phyloP scores from a whole-genome alignment of 2,888 invertebrate species.

The Yponomeuta malinellus region DNA sequence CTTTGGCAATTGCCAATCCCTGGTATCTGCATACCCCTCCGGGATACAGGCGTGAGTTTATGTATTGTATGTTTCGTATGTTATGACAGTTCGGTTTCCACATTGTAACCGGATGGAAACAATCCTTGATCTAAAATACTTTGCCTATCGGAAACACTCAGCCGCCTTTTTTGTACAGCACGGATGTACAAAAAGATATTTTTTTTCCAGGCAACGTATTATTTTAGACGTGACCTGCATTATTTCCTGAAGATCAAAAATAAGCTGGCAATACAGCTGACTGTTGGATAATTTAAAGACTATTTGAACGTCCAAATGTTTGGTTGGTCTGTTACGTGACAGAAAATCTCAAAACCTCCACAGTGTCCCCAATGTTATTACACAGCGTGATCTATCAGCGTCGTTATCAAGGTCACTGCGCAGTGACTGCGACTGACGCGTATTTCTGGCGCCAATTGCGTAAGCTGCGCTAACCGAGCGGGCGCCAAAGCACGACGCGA shows the following conservation, averaged over 20 bases:
- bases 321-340: too few relatives aligned
- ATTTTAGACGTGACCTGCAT: neutral
- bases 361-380: neutral
- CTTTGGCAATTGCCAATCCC: neutral
- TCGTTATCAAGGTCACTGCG: constrained; percentile 56
- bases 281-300: too few relatives aligned
- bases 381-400: constrained; percentile 48
- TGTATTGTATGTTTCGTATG: neutral
- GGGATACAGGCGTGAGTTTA: too few relatives aligned
- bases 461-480: constrained; percentile 26
- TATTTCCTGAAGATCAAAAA: too few relatives aligned
- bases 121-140: constrained; percentile 7
- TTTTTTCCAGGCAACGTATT: neutral
- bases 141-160: neutral
- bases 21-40: too few relatives aligned
- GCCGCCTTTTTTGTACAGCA: neutral
- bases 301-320: too few relatives aligned
- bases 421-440: constrained; percentile 26
- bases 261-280: too few relatives aligned
- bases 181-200: neutral
- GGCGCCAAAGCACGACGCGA: constrained; percentile 17
- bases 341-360: neutral
- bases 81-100: neutral
- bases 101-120: neutral
- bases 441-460: constrained; percentile 50